Base-by-base conservation (phyloP, 2,113 vertebrate species). In the Amblyornis subalaris region DNA sequence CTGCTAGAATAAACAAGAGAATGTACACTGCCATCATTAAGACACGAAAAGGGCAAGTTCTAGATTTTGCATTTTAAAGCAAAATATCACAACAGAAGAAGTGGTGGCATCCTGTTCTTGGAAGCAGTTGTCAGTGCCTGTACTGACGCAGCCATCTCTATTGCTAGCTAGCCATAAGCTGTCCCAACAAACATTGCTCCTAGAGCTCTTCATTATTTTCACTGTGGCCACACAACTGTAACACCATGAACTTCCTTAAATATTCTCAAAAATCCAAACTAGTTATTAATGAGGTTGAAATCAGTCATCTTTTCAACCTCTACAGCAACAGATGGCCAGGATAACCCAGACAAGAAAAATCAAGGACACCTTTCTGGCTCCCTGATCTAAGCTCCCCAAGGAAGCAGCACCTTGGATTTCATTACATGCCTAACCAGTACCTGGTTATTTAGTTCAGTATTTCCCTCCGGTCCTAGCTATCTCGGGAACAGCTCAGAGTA, bases 361-460 rank as follows among this genome's bases (percentile, higher is more conserved):
- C 31, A 17, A 23, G 25, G 29, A 42, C 21, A 71, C 23, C 12
- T 48, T 26, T 42, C 66, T 4, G 1, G 31, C 65, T 50, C 28
- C 45, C 26, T 67, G 47, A 71, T 12, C 53, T 47, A 40, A 60
- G 69, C 42, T 24, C 60, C 9, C 15, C 14, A 31, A 16, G 0
- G 1, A 13, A 33, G 31, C 19, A 84, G 33, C 47, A 61, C 22
- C 19, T 17, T 50, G 40, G 51, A 33, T 66, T 62, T 67, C 16
- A 28, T 7, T 11, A 23, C 35, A 44, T 1, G 1, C 0, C 33
- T 35, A 28, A 24, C 24, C 62, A 36, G 8, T 6, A 75, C 4
- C n/a, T 10, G 11, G 12, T 20, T 66, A 17, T 50, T 58, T 17
- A 2, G 4, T 24, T 62, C 53, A 26, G 29, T 17, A 21, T 25